A percentile compares a stretch with the other conserved stretches of the same genome.
phyloP scores from a whole-genome alignment of 1,140 invertebrate species.

The Achatina immaculata region DNA sequence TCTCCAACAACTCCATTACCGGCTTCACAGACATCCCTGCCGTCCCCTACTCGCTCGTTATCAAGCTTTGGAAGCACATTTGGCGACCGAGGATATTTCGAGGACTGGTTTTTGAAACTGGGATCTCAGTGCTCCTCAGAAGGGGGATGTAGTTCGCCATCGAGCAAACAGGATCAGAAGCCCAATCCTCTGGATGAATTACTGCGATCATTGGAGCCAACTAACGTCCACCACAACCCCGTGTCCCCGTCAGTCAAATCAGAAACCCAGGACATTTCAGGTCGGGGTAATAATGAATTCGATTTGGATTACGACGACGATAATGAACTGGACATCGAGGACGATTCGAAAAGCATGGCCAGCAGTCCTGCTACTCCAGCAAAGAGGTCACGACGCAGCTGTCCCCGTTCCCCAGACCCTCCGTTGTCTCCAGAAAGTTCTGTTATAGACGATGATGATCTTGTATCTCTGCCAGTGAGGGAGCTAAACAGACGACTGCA shows the following conservation, averaged over 20 bases:
- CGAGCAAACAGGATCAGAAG: constrained; percentile 15
- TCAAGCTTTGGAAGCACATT: constrained; percentile 39
- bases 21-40: constrained; percentile 25
- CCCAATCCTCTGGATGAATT: constrained; percentile 26
- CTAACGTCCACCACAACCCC: constrained; percentile 28
- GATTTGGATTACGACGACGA: constrained; percentile 38
- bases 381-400: not conserved
- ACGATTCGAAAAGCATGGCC: constrained; percentile 28
- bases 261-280: constrained; percentile 19
- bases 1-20: constrained; percentile 33
- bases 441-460: constrained; percentile 84
- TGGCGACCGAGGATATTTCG: constrained; percentile 37
- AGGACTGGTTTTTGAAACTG: constrained; percentile 39
- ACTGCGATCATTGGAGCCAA: not conserved
- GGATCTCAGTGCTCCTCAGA: constrained; percentile 33
- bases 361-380: not conserved
- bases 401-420: constrained; percentile 15
- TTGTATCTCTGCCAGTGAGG: constrained; percentile 90
- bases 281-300: constrained; percentile 20
- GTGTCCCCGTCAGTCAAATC: constrained; percentile 33
- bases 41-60: constrained; percentile 30
- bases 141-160: not conserved
- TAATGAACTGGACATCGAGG: constrained; percentile 28
- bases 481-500: constrained; percentile 97
- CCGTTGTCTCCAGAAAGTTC: constrained; percentile 34